These are phyloP conservation scores for Choristoneura fumiferana DNA, from an alignment of 1,140 invertebrate species.

Conservation along the genomic window DNA sequence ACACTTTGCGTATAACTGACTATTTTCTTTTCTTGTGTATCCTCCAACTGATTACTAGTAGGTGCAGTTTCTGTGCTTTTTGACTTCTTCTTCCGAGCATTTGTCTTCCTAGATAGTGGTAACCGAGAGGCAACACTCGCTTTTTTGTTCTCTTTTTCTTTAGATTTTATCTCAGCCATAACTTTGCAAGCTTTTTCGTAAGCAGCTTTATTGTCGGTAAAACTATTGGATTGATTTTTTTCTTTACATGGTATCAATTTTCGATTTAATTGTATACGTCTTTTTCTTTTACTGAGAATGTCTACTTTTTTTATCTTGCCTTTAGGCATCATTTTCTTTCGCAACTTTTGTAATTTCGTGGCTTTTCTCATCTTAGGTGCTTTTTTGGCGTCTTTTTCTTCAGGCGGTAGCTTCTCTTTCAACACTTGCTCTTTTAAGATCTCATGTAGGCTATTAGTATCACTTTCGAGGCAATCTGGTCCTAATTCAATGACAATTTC, in stretches of 20 bases:
- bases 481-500: constrained; percentile 1
- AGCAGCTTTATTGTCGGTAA: constrained; percentile 44
- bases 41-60: too few relatives aligned
- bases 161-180: constrained; percentile 49
- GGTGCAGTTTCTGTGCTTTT: too few relatives aligned
- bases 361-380: constrained; percentile 36
- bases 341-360: constrained; percentile 52
- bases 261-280: constrained; percentile 26
- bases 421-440: neutral
- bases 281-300: constrained; percentile 27
- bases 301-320: constrained; percentile 46
- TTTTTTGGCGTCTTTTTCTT: neutral
- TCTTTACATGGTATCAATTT: constrained; percentile 23
- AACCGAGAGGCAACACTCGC: neutral
- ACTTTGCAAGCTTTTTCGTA: constrained; percentile 62
- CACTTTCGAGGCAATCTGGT: neutral
- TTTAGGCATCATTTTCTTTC: constrained; percentile 48
- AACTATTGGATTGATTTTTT: constrained; percentile 23
- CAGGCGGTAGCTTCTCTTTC: neutral
- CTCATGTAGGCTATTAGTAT: neutral
- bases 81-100: neutral
- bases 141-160: constrained; percentile 27
- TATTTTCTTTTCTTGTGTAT: too few relatives aligned
- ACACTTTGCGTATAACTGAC: neutral
- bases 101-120: constrained; percentile 18